Evolutionary conservation across 2,113 vertebrate genomes (phyloP), one percentile per base, ranked within the genome.

Genomic region (Melanostigma gelatinosum): DNA sequence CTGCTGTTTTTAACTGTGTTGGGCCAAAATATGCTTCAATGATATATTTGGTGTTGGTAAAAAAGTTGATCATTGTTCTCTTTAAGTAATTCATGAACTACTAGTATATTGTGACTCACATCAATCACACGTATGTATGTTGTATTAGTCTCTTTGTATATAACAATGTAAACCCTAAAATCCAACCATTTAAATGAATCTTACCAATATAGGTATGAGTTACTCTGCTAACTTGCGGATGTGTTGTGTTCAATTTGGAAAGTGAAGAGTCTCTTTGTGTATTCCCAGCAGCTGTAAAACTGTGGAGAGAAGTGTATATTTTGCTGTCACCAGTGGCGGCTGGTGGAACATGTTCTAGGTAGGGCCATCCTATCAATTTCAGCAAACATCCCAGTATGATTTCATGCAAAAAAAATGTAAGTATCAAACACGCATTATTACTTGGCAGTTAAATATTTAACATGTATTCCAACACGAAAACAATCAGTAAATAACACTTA

Each of bases 261-360:
- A 90, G 66, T 87, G 86, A 80, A 77, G 64, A 9, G 66, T 46
- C 3, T 29, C 40, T 85, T 36, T 87, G 54, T 84, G 57, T 67
- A n/a, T 82, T 83, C 74, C 61, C 61, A 71, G 79, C 42, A 50
- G 80, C 82, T 88, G 73, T 84, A 82, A 89, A 89, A 72, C 77
- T 62, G 75, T 74, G n/a, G 40, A 54, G 54, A 54, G 69, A 65
- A 60, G 69, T 69, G 46, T 79, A 75, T 75, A 82, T 85, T 89
- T 85, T 58, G 58, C 84, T 82, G 79, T 83, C 85, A 87, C 88
- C n/a, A n/a, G n/a, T n/a, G n/a, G n/a, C n/a, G n/a, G n/a, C n/a
- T n/a, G n/a, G n/a, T n/a, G n/a, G n/a, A n/a, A n/a, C n/a, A n/a
- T n/a, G n/a, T n/a, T n/a, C n/a, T n/a, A n/a, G n/a, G n/a, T n/a